Evolutionary conservation across 2,888 invertebrate species (phyloP), one percentile per base, ranked within the genome.

Genomic region (Acleris sparsana): DNA sequence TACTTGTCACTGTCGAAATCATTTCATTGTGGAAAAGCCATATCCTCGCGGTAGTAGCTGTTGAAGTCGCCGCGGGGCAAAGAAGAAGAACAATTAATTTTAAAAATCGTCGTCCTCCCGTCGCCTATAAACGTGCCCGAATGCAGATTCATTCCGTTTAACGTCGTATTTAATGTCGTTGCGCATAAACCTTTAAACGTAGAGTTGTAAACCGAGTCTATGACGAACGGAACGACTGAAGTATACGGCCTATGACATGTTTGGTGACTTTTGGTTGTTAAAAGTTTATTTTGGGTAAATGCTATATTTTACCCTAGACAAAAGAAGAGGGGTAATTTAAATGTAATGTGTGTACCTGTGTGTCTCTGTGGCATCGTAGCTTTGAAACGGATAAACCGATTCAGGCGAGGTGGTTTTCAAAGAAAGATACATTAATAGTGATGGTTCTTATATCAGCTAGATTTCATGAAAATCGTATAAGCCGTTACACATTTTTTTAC

Each of bases 151-250:
- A 75, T 80, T 80, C 71, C 72, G 69, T 81, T 84, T 83, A 80
- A 85, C 78, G 76, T 71, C 73, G 73, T 74, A 76, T 76, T 80
- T 82, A 79, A 78, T 72, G 78, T 73, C 67, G 70, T 72, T 70
- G 68, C 70, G 65, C 71, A 63, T 73, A 74, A 73, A 73, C 75
- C 72, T 61, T 74, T 70, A 73, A 73, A 75, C 73, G 72, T 69
- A 73, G 71, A 75, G 80, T 74, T 77, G 73, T 80, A 80, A 80
- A 80, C 58, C 72, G 60, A 57, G 62, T 67, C 71, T 61, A 61
- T 61, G 69, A 70, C 71, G 75, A 75, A 75, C 70, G 72, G 69
- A 75, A 78, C 67, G 73, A 68, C 73, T 69, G 11, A 53, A 60
- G 53, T 43, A 61, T 55, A 65, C 60, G 55, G 65, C 60, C 55